These are phyloP conservation scores for Drosophila prostipennis DNA, from an alignment of 2,888 invertebrate genomes.

Conservation along the genomic window DNA sequence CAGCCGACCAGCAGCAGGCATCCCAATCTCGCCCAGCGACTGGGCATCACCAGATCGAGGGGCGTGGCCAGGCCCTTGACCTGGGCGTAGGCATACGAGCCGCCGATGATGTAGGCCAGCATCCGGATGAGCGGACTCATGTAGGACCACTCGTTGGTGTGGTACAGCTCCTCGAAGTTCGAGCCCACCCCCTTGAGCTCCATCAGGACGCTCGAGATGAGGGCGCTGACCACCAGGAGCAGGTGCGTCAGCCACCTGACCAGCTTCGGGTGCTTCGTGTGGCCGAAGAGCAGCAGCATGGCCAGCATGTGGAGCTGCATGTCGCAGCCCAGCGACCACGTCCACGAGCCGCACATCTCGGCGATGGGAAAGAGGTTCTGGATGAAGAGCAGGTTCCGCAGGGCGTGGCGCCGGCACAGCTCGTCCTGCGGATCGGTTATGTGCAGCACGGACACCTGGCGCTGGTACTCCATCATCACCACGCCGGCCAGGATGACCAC, in stretches of 20 bases:
- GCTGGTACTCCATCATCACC: constrained; percentile 33
- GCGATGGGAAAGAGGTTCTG: constrained; percentile 41
- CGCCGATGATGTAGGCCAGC: constrained; percentile 43
- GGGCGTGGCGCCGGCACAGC: constrained; percentile 34
- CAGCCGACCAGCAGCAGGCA: not conserved
- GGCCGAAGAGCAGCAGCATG: constrained; percentile 43
- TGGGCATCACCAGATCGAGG: constrained; percentile 1
- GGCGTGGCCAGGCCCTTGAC: constrained; percentile 20
- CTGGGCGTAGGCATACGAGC: constrained; percentile 42
- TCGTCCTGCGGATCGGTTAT: constrained; percentile 43
- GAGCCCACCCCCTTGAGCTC: not conserved
- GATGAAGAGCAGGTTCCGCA: constrained; percentile 26
- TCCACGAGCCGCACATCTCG: constrained; percentile 53
- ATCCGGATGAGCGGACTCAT: constrained; percentile 32
- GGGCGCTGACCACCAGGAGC: constrained; percentile 11
- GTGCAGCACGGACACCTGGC: constrained; percentile 48
- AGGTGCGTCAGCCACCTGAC: constrained; percentile 6
- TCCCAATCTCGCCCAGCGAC: not conserved
- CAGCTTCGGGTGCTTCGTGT: constrained; percentile 34
- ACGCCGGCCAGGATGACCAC: constrained; percentile 22
- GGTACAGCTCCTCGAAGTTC: constrained; percentile 16
- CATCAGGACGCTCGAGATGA: constrained; percentile 12
- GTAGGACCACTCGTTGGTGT: constrained; percentile 23
- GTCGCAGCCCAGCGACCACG: constrained; percentile 58
- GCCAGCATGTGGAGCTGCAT: constrained; percentile 54